Evolutionary conservation across 1,140 invertebrate species (phyloP), one percentile per base, ranked within the genome.

Genomic region (Chrysoperla carnea): DNA sequence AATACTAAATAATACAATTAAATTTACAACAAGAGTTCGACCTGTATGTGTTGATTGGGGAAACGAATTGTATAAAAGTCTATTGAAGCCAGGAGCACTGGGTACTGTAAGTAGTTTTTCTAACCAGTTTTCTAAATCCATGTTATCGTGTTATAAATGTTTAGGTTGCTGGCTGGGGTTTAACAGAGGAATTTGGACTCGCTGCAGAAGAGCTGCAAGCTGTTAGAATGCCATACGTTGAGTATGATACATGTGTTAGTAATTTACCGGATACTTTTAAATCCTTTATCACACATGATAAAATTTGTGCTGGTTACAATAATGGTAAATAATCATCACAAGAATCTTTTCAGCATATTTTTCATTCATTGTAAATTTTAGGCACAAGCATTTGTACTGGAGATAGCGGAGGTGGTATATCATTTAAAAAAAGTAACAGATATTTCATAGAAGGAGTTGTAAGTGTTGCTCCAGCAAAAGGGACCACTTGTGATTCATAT

Each of bases 331-430:
- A 5, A 6, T 5, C 6, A 4, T 23, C 17, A 2, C 2, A 39
- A 23, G 17, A 3, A 13, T 11, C 11, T 14, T 13, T 12, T 5
- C 11, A 13, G 7, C 12, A 41, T 41, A 6, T n/a, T 31, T 11
- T n/a, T 12, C 8, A 41, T 1, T 1, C 8, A 35, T 13, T 39
- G 2, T 11, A 11, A n/a, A 39, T 35, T 8, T 8, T 50, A 61
- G 59, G 57, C 0, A 60, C 54, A 1, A 48, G 55, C 0, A 46
- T 59, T 0, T 62, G 59, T 31, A 55, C 55, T 29, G 61, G 61
- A 1, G 59, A 61, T 52, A 59, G 57, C 35, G 60, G 61, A 1
- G 61, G 60, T 0, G 61, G 61, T 0, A 46, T 63, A 0, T 4
- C 17, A 0, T 52, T 56, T 1, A 46, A 39, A 4, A 48, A 45